Evolutionary conservation across 2,797 vertebrate genomes (phyloP), one percentile per base, ranked within the genome.

Genomic region (Cryptoprocta ferox): DNA sequence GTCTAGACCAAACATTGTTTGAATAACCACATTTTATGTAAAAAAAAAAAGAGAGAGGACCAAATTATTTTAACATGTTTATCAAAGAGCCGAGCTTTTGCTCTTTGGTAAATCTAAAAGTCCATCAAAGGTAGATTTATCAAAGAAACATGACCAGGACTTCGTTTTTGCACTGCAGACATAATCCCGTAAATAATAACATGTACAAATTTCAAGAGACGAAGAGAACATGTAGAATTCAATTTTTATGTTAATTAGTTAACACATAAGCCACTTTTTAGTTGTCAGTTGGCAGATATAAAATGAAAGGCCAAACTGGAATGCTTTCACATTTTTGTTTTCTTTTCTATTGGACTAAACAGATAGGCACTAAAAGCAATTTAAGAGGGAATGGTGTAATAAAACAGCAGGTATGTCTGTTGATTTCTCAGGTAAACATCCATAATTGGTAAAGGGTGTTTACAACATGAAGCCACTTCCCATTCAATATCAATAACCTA

Each of bases 351-450:
- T 32, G 37, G 35, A 75, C 50, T 63, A 15, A 65, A 53, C 84
- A 91, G 90, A 68, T 56, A 37, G 0, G 14, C 37, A 66, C 61
- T 92, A 42, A 91, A 66, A 91, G 89, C 48, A 53, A 35, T 66
- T 86, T 26, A 56, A 32, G 39, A 84, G 71, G 28, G 78, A 86
- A 84, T 59, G 5, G 66, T 3, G 4, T 50, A 50, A 6, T 93
- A 94, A 96, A 93, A 75, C 68, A 94, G 97, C 88, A 93, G 96
- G 90, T 66, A 21, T 37, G 45, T 65, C 59, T 66, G 81, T 16
- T 68, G 86, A 48, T 94, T 81, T 94, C 96, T 89, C 89, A 96
- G 92, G 89, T 93, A 83, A 96, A 89, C 37, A 56, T 4, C 80
- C 63, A n/a, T 26, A 24, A 75, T 6, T 28, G 68, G 73, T 53